A percentile compares a stretch with the other conserved stretches of the same genome.
phyloP scores from a whole-genome alignment of 2,888 invertebrate genomes.

The Nebria salina region DNA sequence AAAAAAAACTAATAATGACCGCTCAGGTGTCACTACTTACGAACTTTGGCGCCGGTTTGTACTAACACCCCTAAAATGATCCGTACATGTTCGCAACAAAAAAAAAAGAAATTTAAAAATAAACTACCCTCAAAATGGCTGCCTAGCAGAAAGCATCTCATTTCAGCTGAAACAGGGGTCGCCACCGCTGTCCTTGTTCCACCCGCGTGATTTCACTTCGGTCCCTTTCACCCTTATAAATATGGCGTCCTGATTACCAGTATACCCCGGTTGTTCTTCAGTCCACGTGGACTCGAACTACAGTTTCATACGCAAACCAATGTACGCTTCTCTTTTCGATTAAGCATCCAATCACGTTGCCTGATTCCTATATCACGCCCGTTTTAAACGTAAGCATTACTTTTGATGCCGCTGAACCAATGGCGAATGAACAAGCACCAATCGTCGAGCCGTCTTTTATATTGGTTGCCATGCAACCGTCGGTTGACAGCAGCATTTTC shows the following conservation, averaged over 20 bases:
- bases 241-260: constrained; percentile 66
- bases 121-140: constrained; percentile 79
- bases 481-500: constrained; percentile 54
- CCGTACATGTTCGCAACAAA: constrained; percentile 62
- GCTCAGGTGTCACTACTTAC: neutral
- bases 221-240: constrained; percentile 65
- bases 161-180: constrained; percentile 64
- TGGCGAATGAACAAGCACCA: constrained; percentile 51
- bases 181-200: constrained; percentile 63
- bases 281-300: constrained; percentile 59
- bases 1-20: neutral
- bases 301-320: constrained; percentile 51
- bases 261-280: constrained; percentile 62
- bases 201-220: constrained; percentile 64
- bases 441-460: constrained; percentile 53
- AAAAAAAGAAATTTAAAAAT: constrained; percentile 61
- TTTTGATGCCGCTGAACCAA: constrained; percentile 48
- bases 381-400: constrained; percentile 58
- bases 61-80: constrained; percentile 62
- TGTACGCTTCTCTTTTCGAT: constrained; percentile 45
- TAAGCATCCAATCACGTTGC: constrained; percentile 48
- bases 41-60: constrained; percentile 58
- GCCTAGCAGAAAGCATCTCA: constrained; percentile 68
- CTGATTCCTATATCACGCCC: constrained; percentile 53
- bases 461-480: constrained; percentile 56